Base-by-base conservation (phyloP, 2,797 vertebrate genomes). In the Cuniculus paca region DNA sequence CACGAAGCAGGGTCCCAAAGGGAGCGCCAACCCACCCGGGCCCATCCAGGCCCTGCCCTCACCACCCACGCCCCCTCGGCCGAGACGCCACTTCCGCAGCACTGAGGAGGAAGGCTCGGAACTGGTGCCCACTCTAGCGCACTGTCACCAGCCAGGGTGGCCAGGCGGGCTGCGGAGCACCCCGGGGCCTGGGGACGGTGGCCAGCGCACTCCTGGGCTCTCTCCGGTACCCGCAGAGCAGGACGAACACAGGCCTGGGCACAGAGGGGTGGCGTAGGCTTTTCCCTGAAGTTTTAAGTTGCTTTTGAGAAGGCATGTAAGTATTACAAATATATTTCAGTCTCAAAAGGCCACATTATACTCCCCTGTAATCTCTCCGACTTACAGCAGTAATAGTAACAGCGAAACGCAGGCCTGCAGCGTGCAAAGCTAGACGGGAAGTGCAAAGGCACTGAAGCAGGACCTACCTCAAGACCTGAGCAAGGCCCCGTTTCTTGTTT, bases 401-500 rank as follows among this genome's bases (percentile, higher is more conserved):
- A n/a, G 10, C 17, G 42, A 70, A 45, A 52, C 28, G n/a, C 39
- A 92, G 78, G 52, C 70, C 20, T 6, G 26, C 0, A 36, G 65
- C 54, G 61, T 42, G 34, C 85, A 42, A 93, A 68, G n/a, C 39
- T 0, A 60, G 24, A 63, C 31, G 1, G 11, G 17, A n/a, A 72
- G 20, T 39, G 28, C 36, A 36, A 58, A 79, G 19, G 19, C 24
- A 17, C 0, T 17, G 3, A 84, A 74, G 26, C 28, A 8, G 16
- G 0, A 88, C 94, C 4, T 52, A 99, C 98, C 98, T 98, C 65
- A 97, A 56, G 94, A 97, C 93, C 94, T 97, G 84, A 85, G 97
- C 97, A 90, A 97, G 0, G 0, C 97, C 98, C 74, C 98, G 99
- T 95, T 99, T 99, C 97, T 99, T 99, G 96, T 99, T 99, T 98